Base-by-base conservation (phyloP, 2,797 vertebrate genomes). In the Meriones psammophilus region DNA sequence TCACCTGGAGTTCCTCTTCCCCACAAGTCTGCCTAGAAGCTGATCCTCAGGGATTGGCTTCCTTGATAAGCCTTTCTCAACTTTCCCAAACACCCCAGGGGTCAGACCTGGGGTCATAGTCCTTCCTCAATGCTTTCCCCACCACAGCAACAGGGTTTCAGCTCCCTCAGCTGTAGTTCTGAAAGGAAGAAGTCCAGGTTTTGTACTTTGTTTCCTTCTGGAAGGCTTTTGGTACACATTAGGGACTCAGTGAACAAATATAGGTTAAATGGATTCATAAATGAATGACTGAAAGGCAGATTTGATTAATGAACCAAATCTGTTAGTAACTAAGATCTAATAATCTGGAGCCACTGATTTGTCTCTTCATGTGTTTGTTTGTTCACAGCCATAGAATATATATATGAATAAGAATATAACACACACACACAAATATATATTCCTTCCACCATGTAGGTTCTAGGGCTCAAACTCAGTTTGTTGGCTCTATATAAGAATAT, bases 281-380 rank as follows among this genome's bases (percentile, higher is more conserved):
- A 36, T 87, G 13, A 97, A 88, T 92, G 33, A 36, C 80, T 85
- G 58, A 87, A 92, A 93, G n/a, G 39, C 39, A 60, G 77, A 76
- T 69, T 28, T 73, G 56, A 36, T 54, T 18, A 94, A 85, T 71
- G 69, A 78, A 50, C 81, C 68, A 94, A 78, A 81, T 42, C 76
- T 80, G 33, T 85, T 12, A 36, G 56, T 92, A 78, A 85, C 36
- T 64, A 92, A 94, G 39, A 39, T 30, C 56, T 8, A 69, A 60
- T n/a, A 69, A 60, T n/a, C 74, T 5, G 20, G 26, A 76, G 42
- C 56, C 33, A 26, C n/a, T 79, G 46, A 64, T 42, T 42, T 6
- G 2, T 88, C 91, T 79, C 69, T 88, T 73, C n/a, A 83, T 42
- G 64, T 84, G 20, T 79, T 22, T 68, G 13, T 60, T 50, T 94